Percentiles rank a stretch among this genome's conserved stretches.
phyloP scores from a whole-genome alignment of 2,797 vertebrate species.

The Channa striata region DNA sequence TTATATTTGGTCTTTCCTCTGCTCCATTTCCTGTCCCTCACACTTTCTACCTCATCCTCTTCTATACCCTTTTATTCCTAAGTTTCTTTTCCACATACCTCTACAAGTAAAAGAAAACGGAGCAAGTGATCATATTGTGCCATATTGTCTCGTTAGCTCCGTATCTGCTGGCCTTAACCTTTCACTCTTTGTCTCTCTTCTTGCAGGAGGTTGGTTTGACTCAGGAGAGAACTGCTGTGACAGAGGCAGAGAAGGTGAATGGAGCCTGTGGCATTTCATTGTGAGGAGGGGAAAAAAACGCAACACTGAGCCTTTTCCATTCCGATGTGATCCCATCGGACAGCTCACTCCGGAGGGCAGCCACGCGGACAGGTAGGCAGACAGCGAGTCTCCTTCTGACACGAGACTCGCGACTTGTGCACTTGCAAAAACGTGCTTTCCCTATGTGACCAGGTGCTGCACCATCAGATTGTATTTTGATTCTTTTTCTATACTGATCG shows the following conservation, averaged over 20 bases:
- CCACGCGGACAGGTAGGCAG: constrained; percentile 44
- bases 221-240: constrained; percentile 50
- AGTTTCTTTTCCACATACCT: not conserved
- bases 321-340: constrained; percentile 55
- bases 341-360: constrained; percentile 44
- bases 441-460: constrained; percentile 1
- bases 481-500: not conserved
- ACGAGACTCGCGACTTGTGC: constrained; percentile 24
- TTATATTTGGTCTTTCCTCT: not conserved
- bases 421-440: constrained; percentile 6
- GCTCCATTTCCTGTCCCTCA: not conserved
- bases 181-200: constrained; percentile 10
- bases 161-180: not conserved
- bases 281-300: not conserved
- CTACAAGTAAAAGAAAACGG: no score
- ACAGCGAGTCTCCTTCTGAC: constrained; percentile 36
- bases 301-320: constrained; percentile 17
- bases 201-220: constrained; percentile 33
- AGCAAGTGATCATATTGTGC: not conserved
- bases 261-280: constrained; percentile 57
- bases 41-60: not conserved
- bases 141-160: constrained; percentile 3
- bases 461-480: not conserved
- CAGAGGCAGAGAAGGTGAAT: constrained; percentile 59
- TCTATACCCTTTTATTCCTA: not conserved